These are phyloP conservation scores for Trilocha varians DNA, from an alignment of 2,888 invertebrate genomes.

Conservation along the genomic window DNA sequence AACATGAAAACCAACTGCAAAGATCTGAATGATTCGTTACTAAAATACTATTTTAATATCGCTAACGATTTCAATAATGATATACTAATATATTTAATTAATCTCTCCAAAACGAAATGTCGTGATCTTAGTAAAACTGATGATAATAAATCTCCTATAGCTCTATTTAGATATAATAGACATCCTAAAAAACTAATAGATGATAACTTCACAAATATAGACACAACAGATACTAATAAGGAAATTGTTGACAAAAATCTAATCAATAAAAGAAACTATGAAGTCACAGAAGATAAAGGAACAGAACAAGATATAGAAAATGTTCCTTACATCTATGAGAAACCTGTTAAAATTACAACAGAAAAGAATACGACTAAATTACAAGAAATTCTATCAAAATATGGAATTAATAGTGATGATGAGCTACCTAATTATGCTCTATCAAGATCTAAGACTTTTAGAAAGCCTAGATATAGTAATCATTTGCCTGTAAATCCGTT, in stretches of 20 bases:
- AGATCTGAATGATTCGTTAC: background rate
- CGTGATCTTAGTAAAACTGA: background rate
- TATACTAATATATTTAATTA: background rate
- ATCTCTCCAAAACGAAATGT: background rate
- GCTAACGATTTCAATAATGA: background rate
- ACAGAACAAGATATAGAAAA: conserved; percentile 6
- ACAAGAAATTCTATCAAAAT: conserved; percentile 38
- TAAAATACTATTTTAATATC: conserved; percentile 2
- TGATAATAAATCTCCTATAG: background rate
- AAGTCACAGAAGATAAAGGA: conserved; percentile 29
- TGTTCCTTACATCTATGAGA: conserved; percentile 17
- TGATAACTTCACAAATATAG: too few relatives aligned
- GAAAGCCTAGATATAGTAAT: conserved; percentile 60
- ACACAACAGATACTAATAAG: background rate
- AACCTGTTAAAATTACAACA: conserved; percentile 5
- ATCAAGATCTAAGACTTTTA: conserved; percentile 21
- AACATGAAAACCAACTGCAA: background rate
- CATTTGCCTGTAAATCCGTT: conserved; percentile 74
- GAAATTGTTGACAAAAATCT: background rate
- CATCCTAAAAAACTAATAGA: background rate
- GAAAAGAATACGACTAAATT: conserved; percentile 18
- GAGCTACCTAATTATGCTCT: conserved; percentile 41
- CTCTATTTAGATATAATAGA: background rate
- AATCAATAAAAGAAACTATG: conserved; percentile 15
- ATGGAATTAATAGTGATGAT: conserved; percentile 42